These are phyloP conservation scores for Heterodera filipjevi DNA, from an alignment of 2,888 invertebrate genomes.

Conservation along the genomic window DNA sequence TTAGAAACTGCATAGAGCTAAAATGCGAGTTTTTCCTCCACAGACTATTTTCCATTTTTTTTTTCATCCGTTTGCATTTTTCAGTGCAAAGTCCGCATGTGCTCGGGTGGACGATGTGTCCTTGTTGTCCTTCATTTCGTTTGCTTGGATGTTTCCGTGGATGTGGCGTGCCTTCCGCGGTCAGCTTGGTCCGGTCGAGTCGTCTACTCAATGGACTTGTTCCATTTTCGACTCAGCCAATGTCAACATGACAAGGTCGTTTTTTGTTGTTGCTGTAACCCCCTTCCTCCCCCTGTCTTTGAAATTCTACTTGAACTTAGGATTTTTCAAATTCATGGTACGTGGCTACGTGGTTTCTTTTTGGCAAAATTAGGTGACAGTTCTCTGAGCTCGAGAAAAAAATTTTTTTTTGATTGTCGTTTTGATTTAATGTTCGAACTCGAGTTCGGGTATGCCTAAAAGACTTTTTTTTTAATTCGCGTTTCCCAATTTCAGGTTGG, in stretches of 20 bases:
- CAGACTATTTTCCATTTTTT: not conserved
- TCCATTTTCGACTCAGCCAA: constrained; percentile 65
- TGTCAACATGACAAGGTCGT: constrained; percentile 66
- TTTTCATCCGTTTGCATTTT: not conserved
- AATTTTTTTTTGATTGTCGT: too few species aligned
- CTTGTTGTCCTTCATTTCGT: constrained; percentile 66
- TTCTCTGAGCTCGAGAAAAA: too few species aligned
- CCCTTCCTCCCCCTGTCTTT: too few species aligned
- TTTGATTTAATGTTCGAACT: too few species aligned
- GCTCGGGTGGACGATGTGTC: constrained; percentile 65
- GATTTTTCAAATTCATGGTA: too few species aligned
- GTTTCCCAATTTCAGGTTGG: constrained; percentile 30
- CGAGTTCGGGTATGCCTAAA: too few species aligned
- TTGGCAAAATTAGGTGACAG: too few species aligned
- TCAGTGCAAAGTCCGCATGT: constrained; percentile 41
- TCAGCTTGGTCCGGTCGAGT: not conserved
- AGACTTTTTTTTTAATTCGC: not conserved
- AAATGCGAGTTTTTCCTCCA: too few species aligned
- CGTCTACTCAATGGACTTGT: constrained; percentile 55
- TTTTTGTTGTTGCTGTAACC: constrained; percentile 18
- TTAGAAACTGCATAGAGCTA: too few species aligned
- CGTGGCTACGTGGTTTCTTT: too few species aligned
- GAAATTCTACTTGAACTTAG: too few species aligned
- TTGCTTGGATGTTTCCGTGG: constrained; percentile 67
- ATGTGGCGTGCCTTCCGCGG: constrained; percentile 58